Evolutionary conservation across 2,113 vertebrate genomes (phyloP), one percentile per base, ranked within the genome.

Genomic region (Pseudorasbora parva): DNA sequence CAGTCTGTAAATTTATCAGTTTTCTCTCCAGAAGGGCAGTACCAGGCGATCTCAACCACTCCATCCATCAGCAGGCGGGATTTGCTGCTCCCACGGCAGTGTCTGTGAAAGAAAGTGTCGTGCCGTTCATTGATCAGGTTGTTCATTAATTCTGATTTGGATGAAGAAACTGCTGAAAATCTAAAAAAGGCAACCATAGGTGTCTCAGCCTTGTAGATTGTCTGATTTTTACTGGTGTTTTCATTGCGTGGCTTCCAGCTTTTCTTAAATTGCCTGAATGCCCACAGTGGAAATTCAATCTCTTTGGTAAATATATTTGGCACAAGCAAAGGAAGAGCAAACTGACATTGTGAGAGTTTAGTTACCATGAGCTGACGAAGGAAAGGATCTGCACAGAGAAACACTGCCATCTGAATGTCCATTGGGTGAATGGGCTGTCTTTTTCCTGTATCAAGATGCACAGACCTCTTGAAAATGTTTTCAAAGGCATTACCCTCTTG

Each of bases 1-100:
- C 92, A 94, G 2, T 93, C 91, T 72, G 89, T 78, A 88, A 95
- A 95, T 69, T 73, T 84, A 84, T 95, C 93, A 0, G 87, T 87
- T 0, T 87, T 69, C 5, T 89, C 93, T 0, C 91, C 94, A 14
- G 89, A 77, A 4, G 94, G 94, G 25, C 89, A 94, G 87, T 94
- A 96, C 95, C 95, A 96, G 81, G 91, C 89, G 45, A 96, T 93
- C 90, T 96, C 94, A 88, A 92, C 93, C 8, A 95, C 78, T 1
- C 94, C 93, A 9, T 85, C 89, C 93, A 95, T 93, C 78, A 95
- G 23, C 62, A 93, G 75, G 30, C 82, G 72, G 49, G 88, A 81
- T 84, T 88, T 92, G 51, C 69, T 94, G 88, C 90, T 94, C 2
- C 93, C 92, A 84, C 62, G 69, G 27, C 92, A 94, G 78, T 95